These are phyloP conservation scores for Sipha maydis DNA, from an alignment of 2,888 invertebrate genomes.

Conservation along the genomic window DNA sequence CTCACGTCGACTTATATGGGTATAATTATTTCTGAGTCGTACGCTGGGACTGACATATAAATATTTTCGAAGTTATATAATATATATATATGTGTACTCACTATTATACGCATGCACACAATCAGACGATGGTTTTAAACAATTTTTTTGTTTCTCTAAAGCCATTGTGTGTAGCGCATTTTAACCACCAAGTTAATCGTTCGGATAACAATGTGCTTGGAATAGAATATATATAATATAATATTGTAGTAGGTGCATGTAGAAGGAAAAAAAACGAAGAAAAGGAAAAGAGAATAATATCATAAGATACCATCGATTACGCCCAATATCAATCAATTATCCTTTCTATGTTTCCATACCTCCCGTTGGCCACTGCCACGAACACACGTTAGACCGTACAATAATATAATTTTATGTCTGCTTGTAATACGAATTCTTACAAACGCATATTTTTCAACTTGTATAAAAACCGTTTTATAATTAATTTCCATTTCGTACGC, in stretches of 20 bases:
- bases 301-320: constrained; percentile 58
- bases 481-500: not conserved
- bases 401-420: not conserved
- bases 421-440: not conserved
- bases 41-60: constrained; percentile 6
- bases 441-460: not conserved
- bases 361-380: constrained; percentile 43
- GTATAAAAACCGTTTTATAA: not conserved
- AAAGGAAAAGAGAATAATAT: constrained; percentile 44
- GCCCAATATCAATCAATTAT: constrained; percentile 62
- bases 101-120: constrained; percentile 2
- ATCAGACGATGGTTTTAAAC: constrained; percentile 39
- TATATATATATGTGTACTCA: not conserved
- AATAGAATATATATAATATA: constrained; percentile 11
- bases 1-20: constrained; percentile 39
- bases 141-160: constrained; percentile 43
- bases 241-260: not conserved
- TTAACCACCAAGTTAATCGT: constrained; percentile 56
- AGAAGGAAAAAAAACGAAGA: not conserved
- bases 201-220: constrained; percentile 41
- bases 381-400: constrained; percentile 1
- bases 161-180: constrained; percentile 43
- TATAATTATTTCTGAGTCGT: constrained; percentile 40
- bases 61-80: constrained; percentile 32
- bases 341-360: constrained; percentile 36